These are phyloP conservation scores for Chiroxiphia lanceolata DNA, from an alignment of 2,797 vertebrate genomes.

Conservation along the genomic window DNA sequence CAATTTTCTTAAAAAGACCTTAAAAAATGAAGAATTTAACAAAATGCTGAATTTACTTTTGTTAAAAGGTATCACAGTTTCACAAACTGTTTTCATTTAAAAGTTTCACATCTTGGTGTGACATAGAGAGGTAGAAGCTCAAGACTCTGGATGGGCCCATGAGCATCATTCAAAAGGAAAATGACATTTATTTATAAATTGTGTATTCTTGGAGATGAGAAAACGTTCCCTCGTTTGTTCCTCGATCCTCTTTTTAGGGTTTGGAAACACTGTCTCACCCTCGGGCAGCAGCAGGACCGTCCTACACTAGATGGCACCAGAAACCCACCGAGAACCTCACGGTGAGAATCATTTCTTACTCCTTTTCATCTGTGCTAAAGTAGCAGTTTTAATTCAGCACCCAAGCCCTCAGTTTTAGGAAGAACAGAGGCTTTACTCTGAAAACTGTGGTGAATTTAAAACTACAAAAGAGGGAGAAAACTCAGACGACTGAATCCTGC, in stretches of 20 bases:
- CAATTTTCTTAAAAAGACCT: not conserved
- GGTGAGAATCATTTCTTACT: not conserved
- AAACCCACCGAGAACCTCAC: not conserved
- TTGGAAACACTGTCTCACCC: not conserved
- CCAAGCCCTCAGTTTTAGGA: not conserved
- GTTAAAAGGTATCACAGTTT: not conserved
- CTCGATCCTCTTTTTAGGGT: not conserved
- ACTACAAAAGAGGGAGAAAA: not conserved
- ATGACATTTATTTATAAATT: not conserved
- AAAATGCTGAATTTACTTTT: not conserved
- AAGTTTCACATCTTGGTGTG: not conserved
- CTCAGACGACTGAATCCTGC: not conserved
- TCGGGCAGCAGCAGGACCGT: not conserved
- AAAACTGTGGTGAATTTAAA: not conserved
- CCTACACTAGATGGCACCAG: conserved; percentile 69
- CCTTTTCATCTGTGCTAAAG: not conserved
- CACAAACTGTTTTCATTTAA: not conserved
- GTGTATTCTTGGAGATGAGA: not conserved
- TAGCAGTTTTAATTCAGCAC: not conserved
- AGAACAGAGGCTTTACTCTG: not conserved
- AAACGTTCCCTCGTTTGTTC: not conserved
- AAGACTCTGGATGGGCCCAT: not conserved
- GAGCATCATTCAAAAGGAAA: not conserved
- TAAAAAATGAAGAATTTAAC: not conserved
- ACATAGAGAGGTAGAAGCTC: not conserved